Evolutionary conservation across 2,888 invertebrate genomes (phyloP).

Genomic region (Tortricodes alternella): DNA sequence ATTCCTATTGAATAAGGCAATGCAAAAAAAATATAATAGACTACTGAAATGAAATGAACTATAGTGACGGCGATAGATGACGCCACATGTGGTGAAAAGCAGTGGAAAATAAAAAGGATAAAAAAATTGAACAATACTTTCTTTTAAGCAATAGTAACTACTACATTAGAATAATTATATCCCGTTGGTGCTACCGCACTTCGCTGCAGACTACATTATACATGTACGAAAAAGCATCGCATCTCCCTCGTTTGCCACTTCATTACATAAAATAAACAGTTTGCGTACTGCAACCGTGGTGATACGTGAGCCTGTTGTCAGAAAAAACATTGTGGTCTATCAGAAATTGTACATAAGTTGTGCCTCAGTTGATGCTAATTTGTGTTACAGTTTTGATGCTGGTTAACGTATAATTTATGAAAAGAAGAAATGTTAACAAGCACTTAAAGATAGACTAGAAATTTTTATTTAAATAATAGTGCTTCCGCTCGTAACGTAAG

Average conservation of each 20-base stretch:
- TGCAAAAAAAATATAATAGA: too few relatives aligned
- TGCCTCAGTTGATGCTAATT: neutral
- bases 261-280: constrained; percentile 25
- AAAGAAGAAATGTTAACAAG: too few relatives aligned
- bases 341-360: neutral
- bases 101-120: too few relatives aligned
- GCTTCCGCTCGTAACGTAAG: too few relatives aligned
- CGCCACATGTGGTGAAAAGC: too few relatives aligned
- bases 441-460: too few relatives aligned
- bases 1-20: too few relatives aligned
- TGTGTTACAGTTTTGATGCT: neutral
- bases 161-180: neutral
- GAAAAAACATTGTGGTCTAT: constrained; percentile 1
- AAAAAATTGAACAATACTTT: too few relatives aligned
- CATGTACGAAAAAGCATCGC: constrained; percentile 7
- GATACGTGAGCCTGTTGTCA: constrained; percentile 11
- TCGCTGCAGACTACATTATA: constrained; percentile 9
- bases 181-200: neutral
- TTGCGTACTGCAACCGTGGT: neutral
- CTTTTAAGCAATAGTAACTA: too few relatives aligned
- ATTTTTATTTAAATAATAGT: too few relatives aligned
- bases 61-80: too few relatives aligned
- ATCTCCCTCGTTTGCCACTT: constrained; percentile 12
- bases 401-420: neutral
- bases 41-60: too few relatives aligned